phyloP scores from a whole-genome alignment of 64 coral and sea anemone species.

The Acropora yongei region DNA sequence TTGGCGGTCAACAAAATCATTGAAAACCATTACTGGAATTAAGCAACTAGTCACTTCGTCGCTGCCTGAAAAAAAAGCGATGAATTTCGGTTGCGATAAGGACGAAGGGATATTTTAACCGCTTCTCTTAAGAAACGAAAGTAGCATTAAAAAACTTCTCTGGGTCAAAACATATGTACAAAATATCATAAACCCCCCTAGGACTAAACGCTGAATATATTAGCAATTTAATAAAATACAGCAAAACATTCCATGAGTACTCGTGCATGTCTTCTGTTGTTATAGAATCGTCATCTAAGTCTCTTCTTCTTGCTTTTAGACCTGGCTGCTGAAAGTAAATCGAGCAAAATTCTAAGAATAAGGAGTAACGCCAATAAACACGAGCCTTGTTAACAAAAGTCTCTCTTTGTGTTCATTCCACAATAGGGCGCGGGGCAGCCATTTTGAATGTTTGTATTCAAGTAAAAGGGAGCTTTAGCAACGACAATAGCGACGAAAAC shows the following conservation, averaged over 20 bases:
- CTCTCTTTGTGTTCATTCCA: no score
- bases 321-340: constrained; percentile 45
- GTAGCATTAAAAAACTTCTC: constrained; percentile 2
- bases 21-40: background rate
- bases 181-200: background rate
- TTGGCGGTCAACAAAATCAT: background rate
- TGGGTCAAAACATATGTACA: background rate
- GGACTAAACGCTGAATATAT: constrained; percentile 28
- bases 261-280: background rate
- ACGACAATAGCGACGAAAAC: no score
- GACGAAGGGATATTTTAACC: background rate
- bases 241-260: background rate
- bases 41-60: background rate
- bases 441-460: no score
- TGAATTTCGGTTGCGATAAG: background rate
- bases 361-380: background rate
- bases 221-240: background rate
- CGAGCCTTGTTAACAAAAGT: no score
- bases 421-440: no score
- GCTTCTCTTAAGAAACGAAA: background rate
- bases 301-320: constrained; percentile 85
- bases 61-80: background rate
- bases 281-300: constrained; percentile 51
- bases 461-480: no score
- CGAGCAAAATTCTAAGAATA: background rate